Base-by-base conservation (phyloP, 1,140 invertebrate species). In the Pygmarrhopalites habei region DNA sequence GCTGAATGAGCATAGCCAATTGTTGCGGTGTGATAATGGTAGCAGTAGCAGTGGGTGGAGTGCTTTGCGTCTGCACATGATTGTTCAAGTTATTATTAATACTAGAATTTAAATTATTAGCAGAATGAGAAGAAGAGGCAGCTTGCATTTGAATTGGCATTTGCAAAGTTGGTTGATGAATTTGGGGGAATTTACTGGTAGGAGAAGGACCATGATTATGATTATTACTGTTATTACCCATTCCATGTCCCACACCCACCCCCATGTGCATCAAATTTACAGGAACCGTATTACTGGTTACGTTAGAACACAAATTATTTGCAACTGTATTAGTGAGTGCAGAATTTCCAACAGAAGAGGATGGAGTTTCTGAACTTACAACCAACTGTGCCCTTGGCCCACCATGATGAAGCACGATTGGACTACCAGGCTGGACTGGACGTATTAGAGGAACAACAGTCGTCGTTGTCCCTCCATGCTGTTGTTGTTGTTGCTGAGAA, bases 1-100 rank as follows among this genome's bases (percentile, higher is more conserved):
- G 73, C 39, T 70, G 68, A 49, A 71, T 46, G 30, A 71, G 66
- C 58, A 71, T 58, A n/a, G 74, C 59, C 64, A 77, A 77, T 60
- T 77, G 77, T 19, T 78, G 73, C 55, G 79, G 78, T 14, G 76
- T 75, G 3, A 75, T 77, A 39, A 76, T 78, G 14, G 77, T 72
- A 26, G 76, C 51, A 56, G 53, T 56, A 39, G 53, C 53, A 56
- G 53, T 39, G 53, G 23, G 12, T 12, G 53, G 7, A 35, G 53
- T 56, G 53, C 53, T 56, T 56, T 56, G 53, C 53, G 53, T 32
- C 30, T 56, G 53, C 23, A 56, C 23, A 39, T 56, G 14, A 52
- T 52, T 52, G 28, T 26, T 52, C 4, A 14, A 14, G 19, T 35
- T 35, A 35, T 35, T 35, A 35, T 35, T 35, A 35, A 35, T 35